Percentiles rank a stretch among this genome's conserved stretches.
These are phyloP conservation scores for Vesta saturnalis DNA, from an alignment of 2,888 invertebrate species.

Conservation along the genomic window DNA sequence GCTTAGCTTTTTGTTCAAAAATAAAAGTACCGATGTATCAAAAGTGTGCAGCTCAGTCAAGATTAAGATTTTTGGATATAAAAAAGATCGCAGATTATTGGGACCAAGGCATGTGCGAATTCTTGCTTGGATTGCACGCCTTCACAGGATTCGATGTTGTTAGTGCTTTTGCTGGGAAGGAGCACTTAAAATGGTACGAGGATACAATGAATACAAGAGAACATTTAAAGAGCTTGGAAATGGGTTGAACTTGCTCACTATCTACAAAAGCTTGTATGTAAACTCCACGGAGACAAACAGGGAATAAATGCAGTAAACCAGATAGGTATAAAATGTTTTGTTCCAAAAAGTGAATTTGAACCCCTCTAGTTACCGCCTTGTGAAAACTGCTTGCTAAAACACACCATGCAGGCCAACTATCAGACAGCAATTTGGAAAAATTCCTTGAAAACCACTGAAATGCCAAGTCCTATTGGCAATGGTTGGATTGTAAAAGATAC, in stretches of 20 bases:
- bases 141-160: not conserved
- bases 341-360: not conserved
- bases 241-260: not conserved
- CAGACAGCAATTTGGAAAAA: not conserved
- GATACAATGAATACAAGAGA: no score
- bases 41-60: not conserved
- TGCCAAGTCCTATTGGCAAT: no score
- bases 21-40: no score
- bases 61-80: no score
- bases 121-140: not conserved
- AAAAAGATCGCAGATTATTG: not conserved
- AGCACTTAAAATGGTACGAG: not conserved
- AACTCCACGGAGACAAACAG: not conserved
- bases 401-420: no score
- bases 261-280: not conserved
- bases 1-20: not conserved
- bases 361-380: not conserved
- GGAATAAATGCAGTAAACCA: not conserved
- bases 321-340: not conserved
- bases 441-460: no score
- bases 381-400: not conserved
- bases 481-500: no score
- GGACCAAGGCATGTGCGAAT: no score
- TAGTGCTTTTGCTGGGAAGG: not conserved
- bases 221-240: no score